A percentile compares a stretch with the other conserved stretches of the same genome.
phyloP scores from a whole-genome alignment of 64 coral and sea anemone genomes.

The Montipora foliosa region DNA sequence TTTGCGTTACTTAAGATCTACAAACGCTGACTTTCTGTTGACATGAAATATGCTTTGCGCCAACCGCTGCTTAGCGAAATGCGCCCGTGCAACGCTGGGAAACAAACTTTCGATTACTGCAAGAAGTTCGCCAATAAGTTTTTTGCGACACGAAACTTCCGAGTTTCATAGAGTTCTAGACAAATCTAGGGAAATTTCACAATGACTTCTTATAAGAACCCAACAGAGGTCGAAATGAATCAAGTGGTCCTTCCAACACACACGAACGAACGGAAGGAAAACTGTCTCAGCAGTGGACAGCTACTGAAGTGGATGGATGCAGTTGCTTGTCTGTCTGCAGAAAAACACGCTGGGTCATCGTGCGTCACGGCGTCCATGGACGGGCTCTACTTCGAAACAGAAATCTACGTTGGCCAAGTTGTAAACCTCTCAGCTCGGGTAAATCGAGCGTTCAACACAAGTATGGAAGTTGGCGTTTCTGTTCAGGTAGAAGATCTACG shows the following conservation, averaged over 20 bases:
- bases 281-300: slow-evolving; percentile 69
- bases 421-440: slow-evolving; percentile 70
- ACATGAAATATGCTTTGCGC: too few species aligned
- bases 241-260: slow-evolving; percentile 71
- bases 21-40: too few species aligned
- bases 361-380: slow-evolving; percentile 84
- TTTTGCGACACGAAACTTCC: too few species aligned
- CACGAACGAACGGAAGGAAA: slow-evolving; percentile 61
- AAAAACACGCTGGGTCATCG: slow-evolving; percentile 71
- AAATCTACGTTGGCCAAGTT: slow-evolving; percentile 75
- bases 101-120: too few species aligned
- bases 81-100: too few species aligned
- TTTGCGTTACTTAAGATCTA: too few species aligned
- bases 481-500: slow-evolving; percentile 70
- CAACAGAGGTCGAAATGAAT: slow-evolving; percentile 67
- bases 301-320: slow-evolving; percentile 85
- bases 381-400: slow-evolving; percentile 66
- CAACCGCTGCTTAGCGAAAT: too few species aligned
- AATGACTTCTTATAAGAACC: slow-evolving; percentile 25
- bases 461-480: slow-evolving; percentile 79
- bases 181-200: too few species aligned
- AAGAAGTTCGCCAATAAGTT: too few species aligned
- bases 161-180: too few species aligned
- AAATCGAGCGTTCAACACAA: slow-evolving; percentile 85
- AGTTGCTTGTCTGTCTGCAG: slow-evolving; percentile 73